Evolutionary conservation across 2,113 vertebrate species (phyloP).

Genomic region (Xenopus borealis): DNA sequence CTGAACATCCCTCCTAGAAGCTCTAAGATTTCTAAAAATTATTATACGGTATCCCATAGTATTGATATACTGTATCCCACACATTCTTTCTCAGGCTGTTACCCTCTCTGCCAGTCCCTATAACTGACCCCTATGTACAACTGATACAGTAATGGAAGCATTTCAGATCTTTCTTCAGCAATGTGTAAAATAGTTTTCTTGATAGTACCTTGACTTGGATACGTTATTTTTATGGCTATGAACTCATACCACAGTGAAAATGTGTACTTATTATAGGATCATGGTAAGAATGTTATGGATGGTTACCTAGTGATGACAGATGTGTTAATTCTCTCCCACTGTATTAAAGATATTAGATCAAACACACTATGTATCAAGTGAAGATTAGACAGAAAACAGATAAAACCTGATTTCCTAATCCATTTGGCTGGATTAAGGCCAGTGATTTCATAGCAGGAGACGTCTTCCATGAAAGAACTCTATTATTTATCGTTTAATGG

Average conservation of each 20-base stretch:
- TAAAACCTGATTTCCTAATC: conserved; percentile 56
- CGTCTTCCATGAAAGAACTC: conserved; percentile 50
- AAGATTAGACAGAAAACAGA: conserved; percentile 55
- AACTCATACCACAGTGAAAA: conserved; percentile 28
- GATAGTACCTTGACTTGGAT: neutral
- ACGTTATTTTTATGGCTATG: neutral
- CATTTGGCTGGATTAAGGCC: conserved; percentile 55
- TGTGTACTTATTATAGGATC: conserved; percentile 48
- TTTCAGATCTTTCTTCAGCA: too few species aligned
- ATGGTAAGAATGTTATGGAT: conserved; percentile 51
- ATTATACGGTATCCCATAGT: too few species aligned
- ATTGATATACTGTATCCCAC: too few species aligned
- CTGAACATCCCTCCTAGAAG: too few species aligned
- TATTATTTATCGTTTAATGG: conserved; percentile 54
- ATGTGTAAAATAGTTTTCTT: neutral
- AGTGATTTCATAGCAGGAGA: conserved; percentile 49
- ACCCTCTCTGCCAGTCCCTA: too few species aligned
- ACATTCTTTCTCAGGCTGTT: too few species aligned
- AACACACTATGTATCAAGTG: conserved; percentile 49
- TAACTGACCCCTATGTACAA: too few species aligned
- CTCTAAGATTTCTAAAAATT: too few species aligned
- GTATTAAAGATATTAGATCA: conserved; percentile 55
- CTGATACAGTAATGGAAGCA: too few species aligned
- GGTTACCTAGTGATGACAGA: conserved; percentile 49
- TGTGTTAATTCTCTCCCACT: conserved; percentile 40